Evolutionary conservation across 2,888 invertebrate species (phyloP).

Genomic region (Caenorhabditis sp.): DNA sequence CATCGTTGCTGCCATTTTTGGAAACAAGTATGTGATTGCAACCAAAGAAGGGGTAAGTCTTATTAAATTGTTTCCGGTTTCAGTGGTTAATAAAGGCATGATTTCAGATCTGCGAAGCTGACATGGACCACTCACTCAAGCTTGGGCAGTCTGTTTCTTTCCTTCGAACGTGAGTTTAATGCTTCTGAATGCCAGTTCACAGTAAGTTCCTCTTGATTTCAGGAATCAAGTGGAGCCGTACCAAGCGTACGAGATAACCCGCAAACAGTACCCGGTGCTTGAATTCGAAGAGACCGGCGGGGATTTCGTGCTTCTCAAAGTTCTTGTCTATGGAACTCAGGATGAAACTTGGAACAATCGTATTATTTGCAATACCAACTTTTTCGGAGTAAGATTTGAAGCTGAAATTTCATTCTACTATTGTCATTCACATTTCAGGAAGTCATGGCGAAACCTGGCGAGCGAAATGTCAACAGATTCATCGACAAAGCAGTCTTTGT

Average conservation of each 20-base stretch:
- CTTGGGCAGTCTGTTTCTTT: background rate
- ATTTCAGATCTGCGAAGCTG: background rate
- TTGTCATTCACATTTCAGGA: background rate
- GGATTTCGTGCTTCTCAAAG: no score
- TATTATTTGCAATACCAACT: no score
- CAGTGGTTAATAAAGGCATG: background rate
- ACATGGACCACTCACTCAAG: background rate
- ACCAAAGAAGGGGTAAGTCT: background rate
- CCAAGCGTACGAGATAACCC: no score
- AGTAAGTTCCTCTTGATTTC: no score
- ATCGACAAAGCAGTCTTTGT: background rate
- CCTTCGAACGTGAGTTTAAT: background rate
- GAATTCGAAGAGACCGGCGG: no score
- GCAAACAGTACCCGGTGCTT: no score
- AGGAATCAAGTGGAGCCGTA: no score
- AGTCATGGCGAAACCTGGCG: background rate
- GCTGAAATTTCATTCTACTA: no score
- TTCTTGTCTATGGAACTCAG: no score
- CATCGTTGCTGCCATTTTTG: background rate
- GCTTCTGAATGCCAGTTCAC: no score
- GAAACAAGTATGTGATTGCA: background rate
- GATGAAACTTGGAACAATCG: no score
- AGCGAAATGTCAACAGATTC: background rate
- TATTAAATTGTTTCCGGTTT: background rate
- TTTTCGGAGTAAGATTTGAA: no score